Evolutionary conservation across 2,113 vertebrate genomes (phyloP), one percentile per base, ranked within the genome.

Genomic region (Tor tambroides): DNA sequence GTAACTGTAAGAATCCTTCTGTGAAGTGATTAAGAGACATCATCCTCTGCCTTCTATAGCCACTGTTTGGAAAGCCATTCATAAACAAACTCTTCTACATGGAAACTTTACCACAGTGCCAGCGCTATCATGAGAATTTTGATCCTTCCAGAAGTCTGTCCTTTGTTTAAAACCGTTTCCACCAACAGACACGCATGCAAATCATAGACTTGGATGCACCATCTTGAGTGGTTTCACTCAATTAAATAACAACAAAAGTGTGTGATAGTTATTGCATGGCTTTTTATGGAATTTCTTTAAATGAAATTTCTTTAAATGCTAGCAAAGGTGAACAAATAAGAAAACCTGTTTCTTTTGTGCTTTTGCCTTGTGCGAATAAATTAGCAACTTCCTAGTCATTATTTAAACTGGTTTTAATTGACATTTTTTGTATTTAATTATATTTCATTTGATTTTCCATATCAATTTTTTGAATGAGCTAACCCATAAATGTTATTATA

Each of bases 361-460:
- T 9, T 8, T 72, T 38, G 30, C 19, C 32, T 72, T 23, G 32
- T 72, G 19, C 32, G 38, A 38, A 72, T 38, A 11, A 23, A 72
- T 72, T 2, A 41, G 38, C 32, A 21, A 1, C 17, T 35, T 17
- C 0, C 8, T 71, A 38, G 67, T 38, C 69, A 72, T 72, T 38
- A 72, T 5, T 41, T 38, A 23, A 72, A 41, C 9, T 23, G 69
- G 8, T 72, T 72, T 72, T 10, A 38, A 38, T 71, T 21, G 19
- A 35, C 8, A 19, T 8, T 38, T 21, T 72, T 38, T 72, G 21
- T 75, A 26, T 71, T 71, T 14, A 14, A 43, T 74, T n/a, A 2
- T 10, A 23, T 74, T 74, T 35, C 35, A 72, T 41, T 72, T 38
- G 69, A 41, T 74, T 74, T 74, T 74, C 6, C 72, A 75, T 75